Base-by-base conservation (phyloP, 2,888 invertebrate genomes). In the Coenonympha glycerion region DNA sequence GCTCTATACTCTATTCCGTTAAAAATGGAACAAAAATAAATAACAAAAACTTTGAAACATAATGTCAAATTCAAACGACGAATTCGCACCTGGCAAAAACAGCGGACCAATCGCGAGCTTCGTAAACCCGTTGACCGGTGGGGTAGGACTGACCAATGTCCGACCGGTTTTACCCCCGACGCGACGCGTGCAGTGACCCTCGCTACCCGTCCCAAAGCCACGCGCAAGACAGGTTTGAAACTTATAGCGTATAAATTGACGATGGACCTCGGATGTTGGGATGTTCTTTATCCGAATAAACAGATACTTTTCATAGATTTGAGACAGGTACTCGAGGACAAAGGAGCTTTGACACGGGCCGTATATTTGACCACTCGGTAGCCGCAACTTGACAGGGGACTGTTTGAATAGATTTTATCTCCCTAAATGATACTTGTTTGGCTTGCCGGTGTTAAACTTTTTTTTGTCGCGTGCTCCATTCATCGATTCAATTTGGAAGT, bases 201-300 rank as follows among this genome's bases (percentile, higher is more conserved):
- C 56, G 66, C 64, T 60, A 55, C 57, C 58, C 61, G 66, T 68
- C 67, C 60, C 60, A 44, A 30, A 21, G 49, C 47, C 50, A 56
- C 52, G 55, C 52, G 53, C 22, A 19, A 49, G 57, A 62, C 69
- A 62, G 58, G 64, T 64, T 67, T 58, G 55, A 61, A 59, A 63
- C 63, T 69, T 64, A 72, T 70, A 68, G 63, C 68, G 68, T 72
- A 73, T 81, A 79, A 78, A 80, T 69, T 66, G 71, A 65, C 62
- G 53, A 72, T 84, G 85, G 84, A 79, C 80, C 86, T 68, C 68
- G 83, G 87, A 87, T 87, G 87, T 76, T 83, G 74, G 67, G n/a
- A n/a, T n/a, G n/a, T n/a, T 62, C 59, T 68, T 64, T 63, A 60
- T 65, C 67, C 68, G 68, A 69, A 74, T 79, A 82, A 80, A 78